A percentile compares a stretch with the other conserved stretches of the same genome.
Evolutionary conservation across 1,140 invertebrate species (phyloP).

Genomic region (Drosophila biarmipes): DNA sequence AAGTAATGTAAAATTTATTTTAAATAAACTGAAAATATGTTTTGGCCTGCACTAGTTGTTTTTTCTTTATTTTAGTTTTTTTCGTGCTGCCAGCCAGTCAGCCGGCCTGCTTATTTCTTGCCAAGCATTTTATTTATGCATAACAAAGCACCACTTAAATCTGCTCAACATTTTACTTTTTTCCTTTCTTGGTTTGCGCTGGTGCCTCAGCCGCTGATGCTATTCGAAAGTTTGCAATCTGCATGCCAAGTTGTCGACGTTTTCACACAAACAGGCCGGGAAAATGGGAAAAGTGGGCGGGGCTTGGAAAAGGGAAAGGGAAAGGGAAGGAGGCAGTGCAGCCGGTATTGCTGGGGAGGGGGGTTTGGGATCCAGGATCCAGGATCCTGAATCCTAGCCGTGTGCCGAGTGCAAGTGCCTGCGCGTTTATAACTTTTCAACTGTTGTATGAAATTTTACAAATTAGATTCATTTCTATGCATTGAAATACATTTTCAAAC

Average conservation of each 20-base stretch:
- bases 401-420: constrained; percentile 78
- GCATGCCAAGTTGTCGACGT: constrained; percentile 82
- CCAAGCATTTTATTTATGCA: constrained; percentile 80
- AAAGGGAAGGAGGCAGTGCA: constrained; percentile 15
- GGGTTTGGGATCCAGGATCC: constrained; percentile 4
- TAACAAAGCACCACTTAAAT: constrained; percentile 83
- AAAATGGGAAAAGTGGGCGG: constrained; percentile 30
- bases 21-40: constrained; percentile 82
- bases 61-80: constrained; percentile 11
- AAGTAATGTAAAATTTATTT: constrained; percentile 83
- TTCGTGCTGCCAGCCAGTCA: constrained; percentile 1
- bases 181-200: constrained; percentile 33
- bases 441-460: constrained; percentile 83
- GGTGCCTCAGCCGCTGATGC: constrained; percentile 52
- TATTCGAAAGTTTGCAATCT: constrained; percentile 80
- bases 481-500: constrained; percentile 83
- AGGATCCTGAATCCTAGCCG: constrained; percentile 33
- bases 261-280: constrained; percentile 74
- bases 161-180: constrained; percentile 65
- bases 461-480: constrained; percentile 83
- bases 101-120: constrained; percentile 67
- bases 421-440: constrained; percentile 83
- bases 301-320: constrained; percentile 7
- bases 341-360: constrained; percentile 2
- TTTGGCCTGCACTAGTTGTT: constrained; percentile 47